Percentiles rank a stretch among this genome's conserved stretches.
phyloP scores from a whole-genome alignment of 2,888 invertebrate species.

The Tenthredo scrophulariae region DNA sequence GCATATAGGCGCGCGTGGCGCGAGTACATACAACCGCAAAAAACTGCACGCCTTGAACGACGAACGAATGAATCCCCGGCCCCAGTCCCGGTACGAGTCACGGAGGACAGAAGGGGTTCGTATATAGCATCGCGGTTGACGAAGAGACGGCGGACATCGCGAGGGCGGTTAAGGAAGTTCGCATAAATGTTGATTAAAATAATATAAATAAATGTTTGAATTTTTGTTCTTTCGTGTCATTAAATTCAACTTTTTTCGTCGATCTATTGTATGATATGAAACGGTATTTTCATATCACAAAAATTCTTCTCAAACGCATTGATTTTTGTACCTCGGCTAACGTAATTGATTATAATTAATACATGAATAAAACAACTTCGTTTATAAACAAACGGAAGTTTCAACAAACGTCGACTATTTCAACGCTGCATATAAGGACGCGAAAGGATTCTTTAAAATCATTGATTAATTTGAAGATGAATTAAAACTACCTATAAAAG shows the following conservation, averaged over 20 bases:
- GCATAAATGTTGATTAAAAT: not conserved
- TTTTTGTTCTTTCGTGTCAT: not conserved
- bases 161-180: not conserved
- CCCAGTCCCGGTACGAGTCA: constrained; percentile 5
- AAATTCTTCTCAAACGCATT: not conserved
- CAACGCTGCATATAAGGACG: not conserved
- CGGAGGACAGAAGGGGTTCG: constrained; percentile 1
- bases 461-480: not conserved
- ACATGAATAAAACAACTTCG: not conserved
- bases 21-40: constrained; percentile 43
- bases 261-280: not conserved
- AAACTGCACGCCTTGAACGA: constrained; percentile 41
- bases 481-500: not conserved
- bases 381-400: not conserved
- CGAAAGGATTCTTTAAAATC: not conserved
- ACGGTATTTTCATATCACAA: not conserved
- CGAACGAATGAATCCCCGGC: constrained; percentile 1
- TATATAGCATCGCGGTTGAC: not conserved
- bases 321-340: not conserved
- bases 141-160: not conserved
- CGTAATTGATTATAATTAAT: not conserved
- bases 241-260: not conserved
- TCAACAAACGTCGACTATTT: not conserved
- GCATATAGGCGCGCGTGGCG: constrained; percentile 41
- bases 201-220: too few relatives aligned